Percentiles rank a stretch among this genome's conserved stretches.
These are phyloP conservation scores for Lamellibrachia satsuma DNA, from an alignment of 2,888 invertebrate genomes.

Conservation along the genomic window DNA sequence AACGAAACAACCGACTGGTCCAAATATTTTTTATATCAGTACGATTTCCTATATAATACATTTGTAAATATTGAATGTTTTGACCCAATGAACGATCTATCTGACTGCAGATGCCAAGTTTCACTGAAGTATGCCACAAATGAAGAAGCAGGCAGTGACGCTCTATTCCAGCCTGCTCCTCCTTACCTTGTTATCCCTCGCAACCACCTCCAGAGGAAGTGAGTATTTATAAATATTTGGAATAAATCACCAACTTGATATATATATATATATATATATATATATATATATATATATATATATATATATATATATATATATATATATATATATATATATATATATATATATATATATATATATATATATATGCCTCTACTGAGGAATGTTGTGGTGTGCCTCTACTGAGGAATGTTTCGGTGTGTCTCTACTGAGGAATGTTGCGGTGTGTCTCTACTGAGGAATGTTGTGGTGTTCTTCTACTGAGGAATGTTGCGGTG, in stretches of 20 bases:
- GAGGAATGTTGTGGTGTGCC: neutral
- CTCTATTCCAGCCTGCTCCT: neutral
- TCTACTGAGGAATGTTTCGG: too few species aligned
- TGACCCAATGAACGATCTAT: neutral
- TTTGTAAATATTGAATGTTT: neutral
- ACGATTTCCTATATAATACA: neutral
- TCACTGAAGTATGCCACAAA: neutral
- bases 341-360: conserved; percentile 10
- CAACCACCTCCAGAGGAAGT: neutral
- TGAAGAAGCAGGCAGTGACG: neutral
- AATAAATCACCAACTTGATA: neutral
- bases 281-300: too few species aligned
- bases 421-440: neutral
- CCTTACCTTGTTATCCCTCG: neutral
- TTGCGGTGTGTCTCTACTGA: too few species aligned
- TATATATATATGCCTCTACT: neutral
- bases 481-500: too few species aligned
- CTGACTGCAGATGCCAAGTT: neutral
- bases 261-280: too few species aligned
- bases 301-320: neutral
- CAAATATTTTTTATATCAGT: too few species aligned
- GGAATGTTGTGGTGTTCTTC: too few species aligned
- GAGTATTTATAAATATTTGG: neutral
- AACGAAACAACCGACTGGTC: too few species aligned
- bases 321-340: neutral